Evolutionary conservation across 1,140 invertebrate genomes (phyloP), one percentile per base, ranked within the genome.

Genomic region (Bacillus rossius): DNA sequence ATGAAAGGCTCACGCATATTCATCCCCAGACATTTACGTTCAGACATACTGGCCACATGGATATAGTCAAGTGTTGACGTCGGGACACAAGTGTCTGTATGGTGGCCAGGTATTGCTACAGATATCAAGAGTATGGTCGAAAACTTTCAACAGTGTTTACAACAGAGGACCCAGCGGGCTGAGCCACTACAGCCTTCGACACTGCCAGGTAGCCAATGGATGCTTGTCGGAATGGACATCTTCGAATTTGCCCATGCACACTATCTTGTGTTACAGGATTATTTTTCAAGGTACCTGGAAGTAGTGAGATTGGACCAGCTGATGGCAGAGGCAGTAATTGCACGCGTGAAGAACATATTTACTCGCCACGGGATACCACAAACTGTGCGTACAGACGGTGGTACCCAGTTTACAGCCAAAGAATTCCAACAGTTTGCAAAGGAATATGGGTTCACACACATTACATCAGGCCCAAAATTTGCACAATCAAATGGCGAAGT

Each of bases 341-440:
- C 22, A 37, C 14, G 42, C n/a, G 19, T 50, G 40, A 56, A 47
- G 50, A 57, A 13, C 7, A 38, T 64, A 42, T 67, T 64, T 55
- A 16, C 47, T 17, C 43, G 2, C 17, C 50, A 63, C 43, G 61
- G 62, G 8, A 60, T 64, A 20, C 60, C 60, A 2, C 38, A 57
- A 22, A 25, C 19, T 17, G 2, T 65, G 5, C 69, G 78, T 20
- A 69, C 70, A 0, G 78, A 81, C 61, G 72, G 73, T 59, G 71
- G 10, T 26, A 54, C 25, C 23, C 38, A 26, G 58, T 63, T 51
- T 61, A 64, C 37, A 63, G 43, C 29, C 10, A 59, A 45, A 43
- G 53, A 69, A n/a, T 74, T 76, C 47, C 43, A 42, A 60, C 40
- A 67, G 42, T 77, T 77, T 63, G 58, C 67, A 8, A 61, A 67